Conservation (phyloP, 2,113 vertebrate species). For the Benthochromis sp. region DNA sequence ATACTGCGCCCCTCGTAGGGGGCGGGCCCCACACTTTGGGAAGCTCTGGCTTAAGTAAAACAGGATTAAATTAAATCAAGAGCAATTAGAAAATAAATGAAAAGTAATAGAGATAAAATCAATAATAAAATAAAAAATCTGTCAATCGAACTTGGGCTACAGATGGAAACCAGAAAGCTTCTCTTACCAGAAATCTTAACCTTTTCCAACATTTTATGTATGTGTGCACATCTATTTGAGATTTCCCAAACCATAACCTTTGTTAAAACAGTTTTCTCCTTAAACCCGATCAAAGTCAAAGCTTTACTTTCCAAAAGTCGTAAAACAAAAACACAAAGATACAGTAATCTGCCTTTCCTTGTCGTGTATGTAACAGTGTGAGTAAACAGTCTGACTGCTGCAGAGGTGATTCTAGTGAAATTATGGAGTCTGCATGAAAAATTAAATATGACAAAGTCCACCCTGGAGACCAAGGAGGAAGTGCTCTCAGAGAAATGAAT, state of each 20-base stretch:
- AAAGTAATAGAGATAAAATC: neutral
- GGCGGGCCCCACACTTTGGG: accelerated
- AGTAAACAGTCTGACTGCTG: neutral
- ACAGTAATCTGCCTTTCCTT: neutral
- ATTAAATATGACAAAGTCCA: neutral
- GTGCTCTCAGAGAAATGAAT: conserved; percentile 13
- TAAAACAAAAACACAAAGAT: neutral
- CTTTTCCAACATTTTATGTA: accelerated
- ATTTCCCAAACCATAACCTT: neutral
- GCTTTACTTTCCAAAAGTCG: neutral
- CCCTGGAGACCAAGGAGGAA: neutral
- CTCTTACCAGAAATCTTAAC: neutral
- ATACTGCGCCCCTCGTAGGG: accelerated
- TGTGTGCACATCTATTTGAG: neutral
- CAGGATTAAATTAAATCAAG: neutral
- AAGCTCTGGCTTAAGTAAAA: neutral
- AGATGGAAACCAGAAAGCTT: neutral
- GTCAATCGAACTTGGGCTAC: accelerated
- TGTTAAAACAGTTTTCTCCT: neutral
- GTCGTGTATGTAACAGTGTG: neutral
- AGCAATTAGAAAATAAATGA: accelerated
- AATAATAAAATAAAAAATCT: neutral
- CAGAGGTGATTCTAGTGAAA: neutral
- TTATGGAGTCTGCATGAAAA: conserved; percentile 13
- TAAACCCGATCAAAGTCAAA: neutral